Base-by-base conservation (phyloP, 2,888 invertebrate genomes). In the Melanophora roralis region DNA sequence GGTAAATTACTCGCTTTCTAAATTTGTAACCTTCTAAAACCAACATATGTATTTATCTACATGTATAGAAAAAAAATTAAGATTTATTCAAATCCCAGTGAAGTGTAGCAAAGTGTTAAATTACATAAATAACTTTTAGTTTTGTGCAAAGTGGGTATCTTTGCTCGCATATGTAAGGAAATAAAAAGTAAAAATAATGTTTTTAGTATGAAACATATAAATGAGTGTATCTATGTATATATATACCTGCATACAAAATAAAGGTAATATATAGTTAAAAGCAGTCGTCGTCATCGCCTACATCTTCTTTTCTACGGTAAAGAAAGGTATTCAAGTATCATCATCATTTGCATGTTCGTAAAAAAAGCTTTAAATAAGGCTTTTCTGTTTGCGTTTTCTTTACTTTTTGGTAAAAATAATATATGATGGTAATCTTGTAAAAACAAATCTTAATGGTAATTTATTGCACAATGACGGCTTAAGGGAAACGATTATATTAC, bases 91-190 rank as follows among this genome's bases (percentile, higher is more conserved):
- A 80, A 67, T 76, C 32, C 53, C 68, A 73, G 43, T 80, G 62
- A 64, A 68, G 76, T 72, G 80, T 68, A 76, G 59, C 68, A 73
- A 68, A 76, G 72, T 76, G 72, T 80, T 68, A 80, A 80, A 80
- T 80, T 80, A 76, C 76, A 73, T 64, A 16, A 68, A 67, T 27
- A 72, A 72, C 34, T 62, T 65, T 75, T 67, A 32, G 16, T 71
- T 38, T 47, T 16, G 3, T 16, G 14, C 1, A n/a, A n/a, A n/a
- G n/a, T n/a, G 32, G 27, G 19, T 21, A 47, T 57, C 11, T 47
- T n/a, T n/a, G n/a, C n/a, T n/a, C n/a, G n/a, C n/a, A n/a, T n/a
- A n/a, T n/a, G n/a, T n/a, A n/a, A n/a, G n/a, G n/a, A n/a, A n/a
- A n/a, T n/a, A n/a, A n/a, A n/a, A n/a, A n/a, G n/a, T n/a, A n/a